Evolutionary conservation across 1,140 invertebrate species (phyloP).

Genomic region (Solenopsis fugax): DNA sequence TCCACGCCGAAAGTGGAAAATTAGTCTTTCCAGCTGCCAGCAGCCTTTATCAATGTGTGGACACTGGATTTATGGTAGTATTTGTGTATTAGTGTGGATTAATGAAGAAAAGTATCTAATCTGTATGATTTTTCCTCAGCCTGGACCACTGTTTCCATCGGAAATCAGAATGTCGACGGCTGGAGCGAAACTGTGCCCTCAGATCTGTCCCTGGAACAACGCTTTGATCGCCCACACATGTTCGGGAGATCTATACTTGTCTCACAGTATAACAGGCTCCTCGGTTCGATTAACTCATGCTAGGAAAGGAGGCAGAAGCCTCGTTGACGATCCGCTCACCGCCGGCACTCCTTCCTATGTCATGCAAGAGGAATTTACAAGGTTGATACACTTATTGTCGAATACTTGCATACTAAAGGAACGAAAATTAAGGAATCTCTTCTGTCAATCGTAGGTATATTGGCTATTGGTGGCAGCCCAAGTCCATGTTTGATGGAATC

Average conservation of each 20-base stretch:
- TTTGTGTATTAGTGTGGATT: background rate
- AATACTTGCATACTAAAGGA: background rate
- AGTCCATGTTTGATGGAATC: conserved; percentile 89
- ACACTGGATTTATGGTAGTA: conserved; percentile 90
- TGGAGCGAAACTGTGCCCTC: conserved; percentile 94
- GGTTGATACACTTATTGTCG: conserved; percentile 71
- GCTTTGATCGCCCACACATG: conserved; percentile 96
- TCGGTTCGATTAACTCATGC: conserved; percentile 93
- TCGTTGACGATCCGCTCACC: conserved; percentile 94
- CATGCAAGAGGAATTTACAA: conserved; percentile 98
- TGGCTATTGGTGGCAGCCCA: conserved; percentile 99
- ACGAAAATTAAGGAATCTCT: background rate
- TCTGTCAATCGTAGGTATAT: conserved; percentile 90
- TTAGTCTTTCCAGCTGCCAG: conserved; percentile 96
- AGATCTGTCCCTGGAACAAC: conserved; percentile 96
- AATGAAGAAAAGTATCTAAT: conserved; percentile 8
- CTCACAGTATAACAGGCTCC: conserved; percentile 91
- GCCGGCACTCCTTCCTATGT: conserved; percentile 98
- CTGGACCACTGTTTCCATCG: conserved; percentile 90
- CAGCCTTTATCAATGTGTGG: conserved; percentile 93
- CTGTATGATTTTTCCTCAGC: conserved; percentile 83
- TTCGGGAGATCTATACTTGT: conserved; percentile 96
- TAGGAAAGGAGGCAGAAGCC: conserved; percentile 91
- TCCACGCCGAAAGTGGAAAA: conserved; percentile 92
- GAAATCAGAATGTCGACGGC: conserved; percentile 90